These are phyloP conservation scores for Strongylocentrotus purpuratus DNA, from an alignment of 35 echinoderm and acorn worm genomes.

Conservation along the genomic window DNA sequence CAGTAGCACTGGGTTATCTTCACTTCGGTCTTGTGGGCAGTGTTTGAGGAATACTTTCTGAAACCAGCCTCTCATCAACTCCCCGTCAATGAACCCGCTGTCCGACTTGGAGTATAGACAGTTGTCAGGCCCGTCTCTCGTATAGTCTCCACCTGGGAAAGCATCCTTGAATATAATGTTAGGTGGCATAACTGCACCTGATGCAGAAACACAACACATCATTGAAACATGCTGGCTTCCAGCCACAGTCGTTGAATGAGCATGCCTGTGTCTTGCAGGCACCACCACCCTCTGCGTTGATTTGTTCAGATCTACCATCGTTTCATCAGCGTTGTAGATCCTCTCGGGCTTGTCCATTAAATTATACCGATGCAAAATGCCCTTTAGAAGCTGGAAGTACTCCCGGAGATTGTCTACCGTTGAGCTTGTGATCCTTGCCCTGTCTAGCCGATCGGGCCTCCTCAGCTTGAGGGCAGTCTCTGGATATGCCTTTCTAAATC, in stretches of 20 bases:
- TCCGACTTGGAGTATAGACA: slow-evolving; percentile 30
- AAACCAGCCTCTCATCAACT: slow-evolving; percentile 1
- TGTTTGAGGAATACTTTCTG: slow-evolving; percentile 25
- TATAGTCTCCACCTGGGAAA: slow-evolving; percentile 47
- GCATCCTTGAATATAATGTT: slow-evolving; percentile 36
- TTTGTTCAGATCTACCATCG: slow-evolving; percentile 54
- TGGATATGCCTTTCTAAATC: slow-evolving; percentile 46
- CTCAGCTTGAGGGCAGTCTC: background rate
- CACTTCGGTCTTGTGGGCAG: slow-evolving; percentile 48
- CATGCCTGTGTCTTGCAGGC: slow-evolving; percentile 20
- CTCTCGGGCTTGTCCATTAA: slow-evolving; percentile 33
- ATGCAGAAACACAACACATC: slow-evolving; percentile 50
- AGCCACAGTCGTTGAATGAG: slow-evolving; percentile 6
- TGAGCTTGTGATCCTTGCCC: background rate
- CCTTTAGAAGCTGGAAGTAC: slow-evolving; percentile 53
- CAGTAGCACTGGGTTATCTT: slow-evolving; percentile 48
- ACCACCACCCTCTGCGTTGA: slow-evolving; percentile 51
- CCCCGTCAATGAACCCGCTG: slow-evolving; percentile 25
- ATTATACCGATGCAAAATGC: background rate
- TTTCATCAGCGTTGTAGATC: slow-evolving; percentile 58
- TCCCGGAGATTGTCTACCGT: background rate
- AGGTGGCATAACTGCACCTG: slow-evolving; percentile 48
- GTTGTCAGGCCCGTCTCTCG: slow-evolving; percentile 23
- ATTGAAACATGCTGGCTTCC: slow-evolving; percentile 36
- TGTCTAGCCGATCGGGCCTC: slow-evolving; percentile 20